These are phyloP conservation scores for Anguilla megastoma DNA, from an alignment of 2,797 vertebrate species.

Conservation along the genomic window DNA sequence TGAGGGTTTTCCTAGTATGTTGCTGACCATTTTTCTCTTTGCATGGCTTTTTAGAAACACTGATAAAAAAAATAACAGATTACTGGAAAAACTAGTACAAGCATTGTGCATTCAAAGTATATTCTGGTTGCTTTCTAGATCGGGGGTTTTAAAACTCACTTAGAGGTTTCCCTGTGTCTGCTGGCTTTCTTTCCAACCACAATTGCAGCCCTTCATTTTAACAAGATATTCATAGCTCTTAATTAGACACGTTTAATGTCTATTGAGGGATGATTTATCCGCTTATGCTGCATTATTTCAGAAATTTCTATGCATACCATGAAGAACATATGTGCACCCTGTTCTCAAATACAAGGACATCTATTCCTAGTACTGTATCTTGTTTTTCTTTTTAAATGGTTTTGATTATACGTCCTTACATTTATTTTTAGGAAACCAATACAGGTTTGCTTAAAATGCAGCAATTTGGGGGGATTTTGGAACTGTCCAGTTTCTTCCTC, in stretches of 20 bases:
- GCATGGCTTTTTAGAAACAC: background rate
- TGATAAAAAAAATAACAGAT: background rate
- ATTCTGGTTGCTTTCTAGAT: conserved; percentile 11
- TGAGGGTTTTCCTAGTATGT: background rate
- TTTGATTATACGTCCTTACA: background rate
- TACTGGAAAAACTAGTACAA: background rate
- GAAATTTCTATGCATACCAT: background rate
- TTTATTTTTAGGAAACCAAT: background rate
- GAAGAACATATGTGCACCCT: background rate
- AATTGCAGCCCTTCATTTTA: background rate
- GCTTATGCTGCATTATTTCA: background rate
- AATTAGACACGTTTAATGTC: background rate
- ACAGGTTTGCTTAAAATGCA: too few relatives aligned
- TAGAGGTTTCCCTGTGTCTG: background rate
- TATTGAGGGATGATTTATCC: background rate
- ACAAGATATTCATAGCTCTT: background rate
- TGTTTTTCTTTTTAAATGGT: background rate
- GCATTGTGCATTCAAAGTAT: conserved; percentile 9
- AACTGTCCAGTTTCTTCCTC: too few relatives aligned
- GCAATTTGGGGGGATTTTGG: too few relatives aligned
- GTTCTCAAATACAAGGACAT: background rate
- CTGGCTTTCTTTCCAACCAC: background rate
- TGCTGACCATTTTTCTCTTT: conserved; percentile 2
- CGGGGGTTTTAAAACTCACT: background rate
- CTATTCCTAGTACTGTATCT: background rate